Conservation (phyloP, 2,888 invertebrate genomes). For the Thera obeliscata region DNA sequence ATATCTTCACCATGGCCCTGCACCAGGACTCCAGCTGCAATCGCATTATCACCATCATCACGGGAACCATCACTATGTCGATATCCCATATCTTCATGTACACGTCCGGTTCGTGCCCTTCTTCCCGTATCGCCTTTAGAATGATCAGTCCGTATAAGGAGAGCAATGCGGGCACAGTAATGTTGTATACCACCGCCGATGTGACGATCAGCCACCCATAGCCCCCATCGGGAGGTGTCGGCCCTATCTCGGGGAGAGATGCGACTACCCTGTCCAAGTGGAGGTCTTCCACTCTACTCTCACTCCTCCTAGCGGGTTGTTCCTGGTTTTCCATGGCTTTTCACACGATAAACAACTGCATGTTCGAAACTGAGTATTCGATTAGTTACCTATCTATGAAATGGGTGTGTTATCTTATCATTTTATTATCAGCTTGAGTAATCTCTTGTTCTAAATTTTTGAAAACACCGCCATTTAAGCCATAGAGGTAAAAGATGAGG, state of each 20-base stretch:
- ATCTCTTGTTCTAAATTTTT: constrained; percentile 75
- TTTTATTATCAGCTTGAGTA: constrained; percentile 64
- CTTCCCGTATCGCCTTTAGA: constrained; percentile 77
- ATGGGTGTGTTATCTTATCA: constrained; percentile 80
- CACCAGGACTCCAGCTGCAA: constrained; percentile 86
- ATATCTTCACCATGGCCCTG: constrained; percentile 80
- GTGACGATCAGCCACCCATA: constrained; percentile 87
- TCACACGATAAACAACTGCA: constrained; percentile 68
- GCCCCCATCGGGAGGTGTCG: constrained; percentile 87
- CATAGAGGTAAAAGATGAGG: not conserved
- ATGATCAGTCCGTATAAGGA: constrained; percentile 83
- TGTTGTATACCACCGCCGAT: constrained; percentile 85
- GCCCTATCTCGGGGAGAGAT: constrained; percentile 87
- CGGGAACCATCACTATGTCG: constrained; percentile 84
- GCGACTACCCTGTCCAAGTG: constrained; percentile 85
- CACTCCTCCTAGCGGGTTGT: constrained; percentile 49
- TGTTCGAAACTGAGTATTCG: constrained; percentile 63
- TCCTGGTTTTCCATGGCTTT: constrained; percentile 66
- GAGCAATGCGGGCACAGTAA: constrained; percentile 83
- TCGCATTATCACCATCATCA: constrained; percentile 84
- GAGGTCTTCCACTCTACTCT: constrained; percentile 64
- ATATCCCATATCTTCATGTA: constrained; percentile 83
- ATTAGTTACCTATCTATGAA: constrained; percentile 72
- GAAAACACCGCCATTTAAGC: constrained; percentile 65
- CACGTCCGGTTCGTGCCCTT: constrained; percentile 71